Conservation (phyloP, 2,797 vertebrate genomes). For the Alosa sapidissima region DNA sequence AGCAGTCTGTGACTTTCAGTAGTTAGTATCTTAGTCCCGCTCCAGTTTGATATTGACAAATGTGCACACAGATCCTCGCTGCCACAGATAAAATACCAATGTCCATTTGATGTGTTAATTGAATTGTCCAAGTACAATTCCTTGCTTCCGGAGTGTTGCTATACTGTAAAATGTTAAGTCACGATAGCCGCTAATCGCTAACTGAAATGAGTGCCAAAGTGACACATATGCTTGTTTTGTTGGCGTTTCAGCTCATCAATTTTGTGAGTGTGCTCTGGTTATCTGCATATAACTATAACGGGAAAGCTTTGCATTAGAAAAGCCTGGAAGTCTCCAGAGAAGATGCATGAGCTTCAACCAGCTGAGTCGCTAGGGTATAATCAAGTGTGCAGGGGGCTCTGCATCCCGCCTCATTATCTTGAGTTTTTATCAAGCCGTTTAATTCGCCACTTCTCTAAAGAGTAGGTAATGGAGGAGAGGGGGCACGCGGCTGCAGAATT, state of each 20-base stretch:
- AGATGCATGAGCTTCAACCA: slow-evolving; percentile 65
- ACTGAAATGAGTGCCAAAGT: neutral
- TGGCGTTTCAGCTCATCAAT: neutral
- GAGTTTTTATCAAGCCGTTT: slow-evolving; percentile 89
- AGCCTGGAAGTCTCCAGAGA: slow-evolving; percentile 53
- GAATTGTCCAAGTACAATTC: neutral
- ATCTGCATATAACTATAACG: slow-evolving; percentile 6
- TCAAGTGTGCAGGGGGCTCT: slow-evolving; percentile 82
- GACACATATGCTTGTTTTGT: neutral
- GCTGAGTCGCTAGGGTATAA: slow-evolving; percentile 76
- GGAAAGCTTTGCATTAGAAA: slow-evolving; percentile 42
- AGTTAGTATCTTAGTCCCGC: neutral
- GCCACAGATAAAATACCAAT: slow-evolving; percentile 1
- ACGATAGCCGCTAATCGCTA: neutral
- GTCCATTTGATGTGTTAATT: neutral
- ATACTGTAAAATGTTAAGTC: neutral
- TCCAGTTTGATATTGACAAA: neutral
- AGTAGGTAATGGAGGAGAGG: slow-evolving; percentile 97
- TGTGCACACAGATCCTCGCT: neutral
- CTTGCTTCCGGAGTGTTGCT: neutral
- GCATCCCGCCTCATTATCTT: slow-evolving; percentile 89
- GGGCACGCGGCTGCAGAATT: slow-evolving; percentile 92
- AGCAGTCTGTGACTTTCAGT: neutral
- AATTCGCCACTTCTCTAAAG: slow-evolving; percentile 97
- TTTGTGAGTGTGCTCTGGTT: neutral